A percentile compares a stretch with the other conserved stretches of the same genome.
Evolutionary conservation across 1,140 invertebrate genomes (phyloP).

Genomic region (Drosophila subpulchrella): DNA sequence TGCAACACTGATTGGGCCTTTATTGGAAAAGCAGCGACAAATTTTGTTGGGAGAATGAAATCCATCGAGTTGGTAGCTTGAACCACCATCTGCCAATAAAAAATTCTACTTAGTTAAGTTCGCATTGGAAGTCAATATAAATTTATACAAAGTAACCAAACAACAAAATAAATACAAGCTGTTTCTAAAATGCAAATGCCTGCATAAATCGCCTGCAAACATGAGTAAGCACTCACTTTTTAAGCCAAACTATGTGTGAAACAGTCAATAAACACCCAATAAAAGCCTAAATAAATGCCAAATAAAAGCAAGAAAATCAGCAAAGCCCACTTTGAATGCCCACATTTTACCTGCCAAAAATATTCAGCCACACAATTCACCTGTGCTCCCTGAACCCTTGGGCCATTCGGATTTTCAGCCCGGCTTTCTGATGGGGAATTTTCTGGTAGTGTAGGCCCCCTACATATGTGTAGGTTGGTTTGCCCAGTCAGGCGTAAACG

Average conservation of each 20-base stretch:
- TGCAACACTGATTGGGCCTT: not conserved
- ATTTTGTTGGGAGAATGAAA: too few relatives aligned
- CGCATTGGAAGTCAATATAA: too few relatives aligned
- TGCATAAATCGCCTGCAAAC: constrained; percentile 1
- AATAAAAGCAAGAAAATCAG: not conserved
- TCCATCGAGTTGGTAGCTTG: too few relatives aligned
- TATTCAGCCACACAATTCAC: constrained; percentile 1
- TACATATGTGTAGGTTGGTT: constrained; percentile 18
- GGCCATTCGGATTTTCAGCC: not conserved
- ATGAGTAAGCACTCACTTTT: not conserved
- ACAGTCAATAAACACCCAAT: constrained; percentile 11
- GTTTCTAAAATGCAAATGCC: not conserved
- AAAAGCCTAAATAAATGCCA: constrained; percentile 9
- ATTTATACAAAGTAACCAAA: too few relatives aligned
- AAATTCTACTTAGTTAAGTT: too few relatives aligned
- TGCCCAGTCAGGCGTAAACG: constrained; percentile 74
- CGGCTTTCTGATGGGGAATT: not conserved
- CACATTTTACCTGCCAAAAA: constrained; percentile 5
- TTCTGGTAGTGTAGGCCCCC: constrained; percentile 31
- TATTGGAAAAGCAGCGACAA: too few relatives aligned
- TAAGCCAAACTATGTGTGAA: not conserved
- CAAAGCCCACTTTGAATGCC: constrained; percentile 4
- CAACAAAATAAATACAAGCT: not conserved
- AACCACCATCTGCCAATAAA: too few relatives aligned
- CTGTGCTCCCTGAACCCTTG: not conserved